Evolutionary conservation across 2,797 vertebrate genomes (phyloP).

Genomic region (Remorina albescens): DNA sequence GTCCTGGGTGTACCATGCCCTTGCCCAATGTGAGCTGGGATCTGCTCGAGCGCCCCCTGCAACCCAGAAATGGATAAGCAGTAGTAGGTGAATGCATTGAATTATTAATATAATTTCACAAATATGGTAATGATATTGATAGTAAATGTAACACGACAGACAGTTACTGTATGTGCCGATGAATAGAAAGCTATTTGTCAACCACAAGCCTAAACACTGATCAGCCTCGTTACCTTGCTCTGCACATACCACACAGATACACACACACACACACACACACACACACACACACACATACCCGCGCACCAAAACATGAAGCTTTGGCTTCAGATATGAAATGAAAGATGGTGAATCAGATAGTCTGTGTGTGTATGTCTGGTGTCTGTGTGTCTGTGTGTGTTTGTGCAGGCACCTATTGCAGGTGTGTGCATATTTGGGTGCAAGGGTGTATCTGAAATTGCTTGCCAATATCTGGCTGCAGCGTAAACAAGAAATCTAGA

Average conservation of each 20-base stretch:
- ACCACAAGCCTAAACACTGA: background rate
- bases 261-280: constrained; percentile 21
- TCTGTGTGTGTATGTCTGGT: constrained; percentile 15
- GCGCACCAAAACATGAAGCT: constrained; percentile 30
- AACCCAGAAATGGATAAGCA: too few relatives aligned
- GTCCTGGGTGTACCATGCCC: too few relatives aligned
- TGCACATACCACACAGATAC: constrained; percentile 18
- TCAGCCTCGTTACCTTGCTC: constrained; percentile 13
- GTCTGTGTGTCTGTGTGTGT: too few relatives aligned
- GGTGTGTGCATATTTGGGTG: constrained; percentile 20
- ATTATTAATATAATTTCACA: too few relatives aligned
- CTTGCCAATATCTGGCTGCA: constrained; percentile 64
- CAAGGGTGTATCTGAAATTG: constrained; percentile 76
- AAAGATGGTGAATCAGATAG: constrained; percentile 66
- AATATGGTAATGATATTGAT: too few relatives aligned
- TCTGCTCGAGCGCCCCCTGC: too few relatives aligned
- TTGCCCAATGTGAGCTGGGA: too few relatives aligned
- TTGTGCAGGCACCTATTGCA: constrained; percentile 28
- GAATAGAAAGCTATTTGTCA: background rate
- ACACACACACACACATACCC: constrained; percentile 22
- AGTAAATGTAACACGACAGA: too few relatives aligned
- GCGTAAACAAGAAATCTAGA: constrained; percentile 83
- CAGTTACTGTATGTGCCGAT: background rate
- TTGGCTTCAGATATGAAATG: constrained; percentile 59
- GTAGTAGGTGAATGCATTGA: too few relatives aligned